Conservation (phyloP, 2,888 invertebrate species). For the Andrena minutula region DNA sequence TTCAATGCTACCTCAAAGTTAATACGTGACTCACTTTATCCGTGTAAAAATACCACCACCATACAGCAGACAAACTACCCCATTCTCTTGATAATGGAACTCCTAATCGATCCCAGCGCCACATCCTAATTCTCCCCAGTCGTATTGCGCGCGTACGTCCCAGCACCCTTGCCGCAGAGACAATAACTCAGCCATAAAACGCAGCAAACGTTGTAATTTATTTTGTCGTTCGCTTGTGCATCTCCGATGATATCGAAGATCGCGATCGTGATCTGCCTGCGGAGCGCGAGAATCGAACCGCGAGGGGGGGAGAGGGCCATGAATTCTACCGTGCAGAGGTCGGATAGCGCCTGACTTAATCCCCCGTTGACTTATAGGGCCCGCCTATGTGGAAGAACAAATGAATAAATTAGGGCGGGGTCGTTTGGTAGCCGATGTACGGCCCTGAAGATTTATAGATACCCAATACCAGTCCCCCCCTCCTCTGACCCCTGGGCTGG, state of each 20-base stretch:
- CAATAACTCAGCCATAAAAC: constrained; percentile 41
- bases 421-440: constrained; percentile 79
- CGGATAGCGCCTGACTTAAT: constrained; percentile 75
- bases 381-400: constrained; percentile 81
- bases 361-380: constrained; percentile 80
- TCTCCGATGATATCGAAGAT: constrained; percentile 43
- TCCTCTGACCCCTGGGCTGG: constrained; percentile 51
- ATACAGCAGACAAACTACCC: neutral
- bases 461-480: constrained; percentile 71
- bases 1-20: too few relatives aligned
- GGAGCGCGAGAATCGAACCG: constrained; percentile 33
- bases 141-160: neutral
- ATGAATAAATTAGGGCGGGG: constrained; percentile 84
- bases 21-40: too few relatives aligned
- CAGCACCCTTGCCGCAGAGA: neutral
- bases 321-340: constrained; percentile 57
- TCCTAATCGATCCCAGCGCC: neutral
- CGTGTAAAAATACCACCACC: too few relatives aligned
- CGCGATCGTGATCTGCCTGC: constrained; percentile 54
- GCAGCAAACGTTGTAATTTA: constrained; percentile 42
- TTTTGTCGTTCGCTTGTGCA: constrained; percentile 16
- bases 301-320: constrained; percentile 9
- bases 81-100: neutral
- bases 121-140: neutral
- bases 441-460: constrained; percentile 79